Evolutionary conservation across 2,888 invertebrate species (phyloP).

Genomic region (Drosophila cracens): DNA sequence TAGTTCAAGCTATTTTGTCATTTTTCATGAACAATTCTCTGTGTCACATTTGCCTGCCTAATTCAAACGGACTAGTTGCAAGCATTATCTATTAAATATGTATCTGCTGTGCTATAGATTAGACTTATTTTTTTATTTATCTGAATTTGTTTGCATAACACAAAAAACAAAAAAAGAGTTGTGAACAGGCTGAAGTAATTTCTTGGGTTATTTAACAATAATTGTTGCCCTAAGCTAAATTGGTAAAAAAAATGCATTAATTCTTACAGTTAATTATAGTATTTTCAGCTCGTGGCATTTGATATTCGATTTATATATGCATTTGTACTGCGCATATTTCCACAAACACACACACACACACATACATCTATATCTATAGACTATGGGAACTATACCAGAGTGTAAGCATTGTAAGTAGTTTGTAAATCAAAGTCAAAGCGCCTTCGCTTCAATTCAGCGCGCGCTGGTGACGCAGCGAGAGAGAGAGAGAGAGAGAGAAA

Average conservation of each 20-base stretch:
- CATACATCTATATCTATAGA: too few species aligned
- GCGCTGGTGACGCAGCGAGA: conserved; percentile 18
- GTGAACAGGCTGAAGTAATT: not conserved
- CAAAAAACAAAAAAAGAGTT: not conserved
- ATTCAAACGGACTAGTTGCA: not conserved
- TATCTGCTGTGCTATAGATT: too few species aligned
- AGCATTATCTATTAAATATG: not conserved
- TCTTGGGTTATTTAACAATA: not conserved
- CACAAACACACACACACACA: not conserved
- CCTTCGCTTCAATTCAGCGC: conserved; percentile 20
- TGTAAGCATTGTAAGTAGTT: conserved; percentile 24
- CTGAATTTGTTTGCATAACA: not conserved
- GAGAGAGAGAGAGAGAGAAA: not conserved
- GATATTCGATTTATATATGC: conserved; percentile 9
- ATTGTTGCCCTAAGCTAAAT: not conserved
- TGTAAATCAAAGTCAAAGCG: conserved; percentile 29
- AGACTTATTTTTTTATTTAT: not conserved
- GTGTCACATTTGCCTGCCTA: not conserved
- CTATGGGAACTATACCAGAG: conserved; percentile 21
- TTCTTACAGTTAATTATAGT: not conserved
- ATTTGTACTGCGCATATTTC: conserved; percentile 27
- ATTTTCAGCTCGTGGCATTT: conserved; percentile 7
- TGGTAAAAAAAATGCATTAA: not conserved
- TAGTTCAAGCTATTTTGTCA: not conserved
- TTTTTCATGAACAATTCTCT: not conserved